phyloP scores from a whole-genome alignment of 2,113 vertebrate genomes.

The Prolemur simus region DNA sequence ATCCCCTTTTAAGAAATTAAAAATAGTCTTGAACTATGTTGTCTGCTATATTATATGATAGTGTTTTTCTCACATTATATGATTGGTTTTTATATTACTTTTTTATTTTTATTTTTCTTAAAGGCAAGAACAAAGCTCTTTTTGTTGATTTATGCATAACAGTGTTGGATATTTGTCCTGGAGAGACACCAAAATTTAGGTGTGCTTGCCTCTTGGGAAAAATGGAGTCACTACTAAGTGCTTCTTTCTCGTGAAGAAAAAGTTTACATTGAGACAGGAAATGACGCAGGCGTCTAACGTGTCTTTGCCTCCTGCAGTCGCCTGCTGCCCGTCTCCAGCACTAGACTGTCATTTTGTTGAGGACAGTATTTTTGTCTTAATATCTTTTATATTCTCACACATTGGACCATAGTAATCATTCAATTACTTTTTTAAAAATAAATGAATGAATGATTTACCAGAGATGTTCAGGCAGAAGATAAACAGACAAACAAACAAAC shows the following conservation, averaged over 20 bases:
- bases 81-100: not conserved
- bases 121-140: not conserved
- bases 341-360: not conserved
- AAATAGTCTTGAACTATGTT: not conserved
- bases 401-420: not conserved
- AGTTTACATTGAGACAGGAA: not conserved
- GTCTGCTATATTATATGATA: not conserved
- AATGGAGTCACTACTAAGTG: fast-evolving
- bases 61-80: not conserved
- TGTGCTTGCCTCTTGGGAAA: not conserved
- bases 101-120: not conserved
- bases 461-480: not conserved
- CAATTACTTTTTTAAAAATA: not conserved
- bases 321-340: fast-evolving
- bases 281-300: fast-evolving
- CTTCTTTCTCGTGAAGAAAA: not conserved
- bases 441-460: not conserved
- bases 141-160: not conserved
- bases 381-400: not conserved
- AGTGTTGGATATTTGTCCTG: too few relatives aligned
- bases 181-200: not conserved
- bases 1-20: conserved; percentile 20
- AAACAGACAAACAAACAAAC: not conserved
- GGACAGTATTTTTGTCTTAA: not conserved
- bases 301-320: fast-evolving